A percentile compares a stretch with the other conserved stretches of the same genome.
These are phyloP conservation scores for Meriones psammophilus DNA, from an alignment of 2,797 vertebrate genomes.

Conservation along the genomic window DNA sequence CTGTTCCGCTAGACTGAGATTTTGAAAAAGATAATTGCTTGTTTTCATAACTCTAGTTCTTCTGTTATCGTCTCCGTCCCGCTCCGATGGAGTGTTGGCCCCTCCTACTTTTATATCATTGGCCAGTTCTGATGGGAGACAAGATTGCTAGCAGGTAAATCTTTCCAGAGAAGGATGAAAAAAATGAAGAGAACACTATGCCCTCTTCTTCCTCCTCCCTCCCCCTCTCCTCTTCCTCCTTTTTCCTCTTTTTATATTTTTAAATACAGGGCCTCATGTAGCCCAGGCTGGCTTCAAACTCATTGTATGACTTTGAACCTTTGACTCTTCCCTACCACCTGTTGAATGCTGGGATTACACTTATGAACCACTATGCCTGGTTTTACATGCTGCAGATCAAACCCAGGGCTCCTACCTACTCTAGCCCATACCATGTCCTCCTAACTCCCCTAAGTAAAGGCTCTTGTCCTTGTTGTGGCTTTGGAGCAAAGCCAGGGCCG, in stretches of 20 bases:
- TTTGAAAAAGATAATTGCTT: constrained; percentile 25
- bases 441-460: neutral
- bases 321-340: neutral
- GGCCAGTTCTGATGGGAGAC: neutral
- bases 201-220: neutral
- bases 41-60: constrained; percentile 32
- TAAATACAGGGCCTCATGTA: neutral
- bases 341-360: neutral
- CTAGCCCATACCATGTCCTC: neutral
- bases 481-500: neutral
- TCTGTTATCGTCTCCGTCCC: constrained; percentile 5
- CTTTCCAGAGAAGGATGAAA: neutral
- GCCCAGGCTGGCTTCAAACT: neutral
- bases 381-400: neutral
- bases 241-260: neutral
- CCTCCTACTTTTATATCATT: neutral
- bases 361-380: neutral
- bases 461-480: neutral
- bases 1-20: constrained; percentile 21
- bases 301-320: neutral
- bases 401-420: neutral
- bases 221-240: neutral
- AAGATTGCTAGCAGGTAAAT: neutral
- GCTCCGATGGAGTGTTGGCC: neutral
- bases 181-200: neutral